phyloP scores from a whole-genome alignment of 2,888 invertebrate species.

The Panopea generosa region DNA sequence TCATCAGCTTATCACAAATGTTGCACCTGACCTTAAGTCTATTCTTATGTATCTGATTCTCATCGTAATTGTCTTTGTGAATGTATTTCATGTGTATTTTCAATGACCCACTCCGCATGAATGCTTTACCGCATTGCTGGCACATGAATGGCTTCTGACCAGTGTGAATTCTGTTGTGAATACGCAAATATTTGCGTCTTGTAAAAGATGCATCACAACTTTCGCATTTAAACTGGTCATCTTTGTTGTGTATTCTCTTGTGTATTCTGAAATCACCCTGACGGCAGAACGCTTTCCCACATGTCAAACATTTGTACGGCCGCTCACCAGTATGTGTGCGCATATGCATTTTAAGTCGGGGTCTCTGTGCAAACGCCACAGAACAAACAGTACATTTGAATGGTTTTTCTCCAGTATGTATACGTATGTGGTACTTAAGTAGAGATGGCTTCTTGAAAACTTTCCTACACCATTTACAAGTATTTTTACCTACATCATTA shows the following conservation, averaged over 20 bases:
- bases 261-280: neutral
- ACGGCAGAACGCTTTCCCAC: neutral
- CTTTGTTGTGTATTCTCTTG: neutral
- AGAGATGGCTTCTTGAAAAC: neutral
- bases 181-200: neutral
- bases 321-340: neutral
- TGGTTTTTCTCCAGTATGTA: constrained; percentile 5
- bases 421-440: neutral
- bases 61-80: neutral
- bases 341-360: neutral
- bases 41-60: neutral
- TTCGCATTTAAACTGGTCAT: neutral
- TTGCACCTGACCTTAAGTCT: neutral
- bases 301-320: neutral
- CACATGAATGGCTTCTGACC: neutral
- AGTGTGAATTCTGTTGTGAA: neutral
- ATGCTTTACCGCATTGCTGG: neutral
- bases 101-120: neutral
- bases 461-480: neutral
- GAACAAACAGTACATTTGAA: neutral
- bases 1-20: neutral
- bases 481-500: neutral
- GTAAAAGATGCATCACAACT: neutral
- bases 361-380: neutral
- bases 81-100: neutral